phyloP scores from a whole-genome alignment of 2,113 vertebrate species.

The Centrocercus urophasianus region DNA sequence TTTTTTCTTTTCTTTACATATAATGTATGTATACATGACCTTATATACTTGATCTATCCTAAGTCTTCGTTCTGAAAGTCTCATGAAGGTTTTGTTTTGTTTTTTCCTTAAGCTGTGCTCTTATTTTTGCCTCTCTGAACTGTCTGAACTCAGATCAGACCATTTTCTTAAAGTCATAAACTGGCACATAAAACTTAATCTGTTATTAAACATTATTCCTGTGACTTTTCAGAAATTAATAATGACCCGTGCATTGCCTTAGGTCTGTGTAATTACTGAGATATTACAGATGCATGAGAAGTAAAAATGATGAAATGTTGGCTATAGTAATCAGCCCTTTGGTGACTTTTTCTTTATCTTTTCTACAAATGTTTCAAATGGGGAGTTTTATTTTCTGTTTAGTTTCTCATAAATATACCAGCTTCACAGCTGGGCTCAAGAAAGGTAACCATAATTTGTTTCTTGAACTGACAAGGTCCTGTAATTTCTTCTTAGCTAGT shows the following conservation, averaged over 20 bases:
- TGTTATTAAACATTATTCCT: not conserved
- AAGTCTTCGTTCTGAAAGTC: not conserved
- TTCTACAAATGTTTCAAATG: not conserved
- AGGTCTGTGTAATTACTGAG: not conserved
- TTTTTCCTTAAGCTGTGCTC: not conserved
- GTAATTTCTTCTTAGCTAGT: not conserved
- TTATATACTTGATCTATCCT: not conserved
- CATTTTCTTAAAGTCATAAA: not conserved
- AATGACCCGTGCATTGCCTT: not conserved
- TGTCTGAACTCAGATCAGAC: not conserved
- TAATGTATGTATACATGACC: not conserved
- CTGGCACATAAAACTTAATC: not conserved
- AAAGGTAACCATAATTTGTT: not conserved
- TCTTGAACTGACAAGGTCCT: not conserved
- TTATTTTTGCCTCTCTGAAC: not conserved
- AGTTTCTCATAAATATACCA: not conserved
- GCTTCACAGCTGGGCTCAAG: not conserved
- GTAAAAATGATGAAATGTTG: not conserved
- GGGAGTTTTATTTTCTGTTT: not conserved
- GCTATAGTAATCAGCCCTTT: not conserved
- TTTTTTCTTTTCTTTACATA: not conserved
- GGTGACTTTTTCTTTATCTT: not conserved
- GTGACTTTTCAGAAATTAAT: not conserved
- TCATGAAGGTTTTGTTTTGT: not conserved
- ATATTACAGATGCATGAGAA: not conserved